Evolutionary conservation across 2,113 vertebrate genomes (phyloP), one percentile per base, ranked within the genome.

Genomic region (Melanostigma gelatinosum): DNA sequence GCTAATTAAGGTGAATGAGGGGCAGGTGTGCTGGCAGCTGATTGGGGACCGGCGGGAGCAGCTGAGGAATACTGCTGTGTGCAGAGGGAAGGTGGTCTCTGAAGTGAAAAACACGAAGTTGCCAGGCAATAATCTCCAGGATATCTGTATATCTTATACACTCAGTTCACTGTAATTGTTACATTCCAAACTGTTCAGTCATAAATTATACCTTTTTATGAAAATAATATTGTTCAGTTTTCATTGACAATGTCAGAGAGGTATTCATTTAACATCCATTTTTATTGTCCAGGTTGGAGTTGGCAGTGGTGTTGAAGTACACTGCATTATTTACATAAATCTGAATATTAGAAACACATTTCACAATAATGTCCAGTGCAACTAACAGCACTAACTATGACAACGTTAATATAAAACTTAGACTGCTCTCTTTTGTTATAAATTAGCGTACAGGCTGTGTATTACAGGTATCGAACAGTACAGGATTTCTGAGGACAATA

Each of bases 11-110:
- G 70, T 73, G n/a, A 80, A 75, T 75, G 44, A 85, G 84, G 46
- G 38, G 38, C 82, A 83, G 84, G 80, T 89, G 74, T 79, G 82
- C 57, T 65, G 79, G 84, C 82, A 88, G 80, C 72, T 88, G 80
- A 72, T 68, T 24, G 40, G 48, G 67, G 75, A 74, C 24, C 13
- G 15, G 73, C 12, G 36, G 73, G 58, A 83, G 68, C 64, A 88
- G 79, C 75, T 84, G 85, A 77, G 48, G 64, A 44, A 34, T 48
- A 2, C 50, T 85, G 74, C 83, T 74, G 71, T 11, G 9, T 55
- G 60, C 48, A 57, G 61, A 68, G 24, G 44, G 34, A 50, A 78
- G 40, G 29, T 15, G 42, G 20, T 11, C n/a, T 50, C 9, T 48
- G 24, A 44, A 74, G 60, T 29, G 22, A 38, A 38, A 38, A 52